Conservation (phyloP, 2,113 vertebrate genomes). For the Hipposideros armiger region DNA sequence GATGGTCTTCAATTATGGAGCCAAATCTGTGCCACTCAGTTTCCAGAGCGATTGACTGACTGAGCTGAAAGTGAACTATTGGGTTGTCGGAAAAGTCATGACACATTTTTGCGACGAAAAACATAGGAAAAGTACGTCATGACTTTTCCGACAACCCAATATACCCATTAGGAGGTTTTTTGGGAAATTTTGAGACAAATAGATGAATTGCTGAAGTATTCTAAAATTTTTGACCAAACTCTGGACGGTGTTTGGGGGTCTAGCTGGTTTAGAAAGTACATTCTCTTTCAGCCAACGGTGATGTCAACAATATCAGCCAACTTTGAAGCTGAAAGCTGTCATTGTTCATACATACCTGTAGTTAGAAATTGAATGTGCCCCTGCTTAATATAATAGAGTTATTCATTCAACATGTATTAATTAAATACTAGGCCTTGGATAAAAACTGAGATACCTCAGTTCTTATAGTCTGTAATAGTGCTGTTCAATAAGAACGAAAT, state of each 20-base stretch:
- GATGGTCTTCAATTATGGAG: background rate
- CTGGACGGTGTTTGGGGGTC: background rate
- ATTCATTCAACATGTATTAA: background rate
- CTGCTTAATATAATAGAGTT: background rate
- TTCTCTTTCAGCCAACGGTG: background rate
- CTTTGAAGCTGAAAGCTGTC: background rate
- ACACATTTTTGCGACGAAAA: too few relatives aligned
- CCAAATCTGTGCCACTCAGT: background rate
- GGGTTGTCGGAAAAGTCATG: too few relatives aligned
- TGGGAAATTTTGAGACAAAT: background rate
- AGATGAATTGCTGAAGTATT: background rate
- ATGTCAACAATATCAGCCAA: background rate
- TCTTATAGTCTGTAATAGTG: background rate
- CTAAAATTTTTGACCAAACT: background rate
- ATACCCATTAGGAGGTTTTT: too few relatives aligned
- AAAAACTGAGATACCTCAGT: background rate
- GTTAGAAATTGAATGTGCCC: background rate
- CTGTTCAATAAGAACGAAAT: background rate
- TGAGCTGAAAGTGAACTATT: background rate
- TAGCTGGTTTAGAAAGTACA: background rate
- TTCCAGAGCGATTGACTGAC: background rate
- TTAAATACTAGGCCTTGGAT: background rate
- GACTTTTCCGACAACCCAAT: too few relatives aligned
- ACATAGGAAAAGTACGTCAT: too few relatives aligned
- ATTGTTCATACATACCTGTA: background rate